Evolutionary conservation across 2,797 vertebrate species (phyloP).

Genomic region (Cyclopterus lumpus): DNA sequence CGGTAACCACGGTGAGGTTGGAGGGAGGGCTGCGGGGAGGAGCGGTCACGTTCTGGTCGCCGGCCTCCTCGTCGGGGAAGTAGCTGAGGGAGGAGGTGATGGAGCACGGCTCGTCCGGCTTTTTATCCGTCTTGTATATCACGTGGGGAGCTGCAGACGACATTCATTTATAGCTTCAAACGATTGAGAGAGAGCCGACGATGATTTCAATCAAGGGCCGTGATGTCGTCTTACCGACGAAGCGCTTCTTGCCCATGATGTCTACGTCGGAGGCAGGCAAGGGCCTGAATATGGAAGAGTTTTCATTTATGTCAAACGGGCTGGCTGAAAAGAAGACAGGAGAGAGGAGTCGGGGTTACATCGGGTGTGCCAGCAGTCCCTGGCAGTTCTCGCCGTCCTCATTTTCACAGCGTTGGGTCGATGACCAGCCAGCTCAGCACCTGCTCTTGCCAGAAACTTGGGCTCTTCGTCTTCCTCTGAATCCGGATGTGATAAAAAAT

Average conservation of each 20-base stretch:
- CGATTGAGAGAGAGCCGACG: neutral
- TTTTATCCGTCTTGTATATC: conserved; percentile 91
- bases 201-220: neutral
- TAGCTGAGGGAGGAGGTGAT: conserved; percentile 92
- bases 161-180: no score
- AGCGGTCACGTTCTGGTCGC: conserved; percentile 83
- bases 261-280: conserved; percentile 92
- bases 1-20: conserved; percentile 95
- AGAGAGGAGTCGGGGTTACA: conserved; percentile 43
- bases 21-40: conserved; percentile 90
- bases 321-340: conserved; percentile 70
- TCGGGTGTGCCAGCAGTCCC: conserved; percentile 51
- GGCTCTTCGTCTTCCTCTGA: conserved; percentile 11
- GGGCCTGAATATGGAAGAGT: conserved; percentile 90
- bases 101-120: conserved; percentile 91
- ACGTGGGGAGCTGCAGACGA: conserved; percentile 90
- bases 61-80: conserved; percentile 89
- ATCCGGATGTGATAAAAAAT: conserved; percentile 8
- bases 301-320: conserved; percentile 81
- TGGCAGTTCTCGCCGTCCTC: conserved; percentile 63
- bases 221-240: conserved; percentile 83
- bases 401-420: conserved; percentile 55
- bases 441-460: conserved; percentile 45
- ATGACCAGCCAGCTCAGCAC: conserved; percentile 49
- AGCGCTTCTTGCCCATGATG: conserved; percentile 90